Conservation (phyloP, 1,140 invertebrate species). For the Brachystomella parvula region DNA sequence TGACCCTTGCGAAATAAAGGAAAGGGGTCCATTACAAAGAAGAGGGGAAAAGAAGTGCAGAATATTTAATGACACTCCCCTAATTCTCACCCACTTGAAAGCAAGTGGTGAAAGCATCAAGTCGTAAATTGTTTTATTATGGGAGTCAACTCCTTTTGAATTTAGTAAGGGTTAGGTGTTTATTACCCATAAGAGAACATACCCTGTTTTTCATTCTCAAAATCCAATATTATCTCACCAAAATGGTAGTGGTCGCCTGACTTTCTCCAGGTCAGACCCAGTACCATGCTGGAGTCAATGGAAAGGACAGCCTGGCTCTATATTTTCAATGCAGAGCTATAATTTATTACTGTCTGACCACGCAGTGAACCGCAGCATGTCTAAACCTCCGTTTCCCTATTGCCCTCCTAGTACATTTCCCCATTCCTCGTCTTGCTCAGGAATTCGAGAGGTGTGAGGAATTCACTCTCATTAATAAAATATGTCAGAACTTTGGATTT, state of each 20-base stretch:
- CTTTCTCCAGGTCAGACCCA: no score
- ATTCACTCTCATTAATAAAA: constrained; percentile 8
- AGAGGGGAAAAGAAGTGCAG: neutral
- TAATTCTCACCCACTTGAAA: no score
- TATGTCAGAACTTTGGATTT: neutral
- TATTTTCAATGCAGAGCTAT: neutral
- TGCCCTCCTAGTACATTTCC: neutral
- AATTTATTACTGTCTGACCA: neutral
- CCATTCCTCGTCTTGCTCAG: neutral
- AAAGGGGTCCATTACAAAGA: neutral
- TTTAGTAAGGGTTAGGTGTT: no score
- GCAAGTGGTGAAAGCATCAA: no score
- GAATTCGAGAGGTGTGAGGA: neutral
- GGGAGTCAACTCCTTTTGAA: no score
- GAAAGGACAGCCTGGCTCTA: neutral
- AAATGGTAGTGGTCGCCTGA: no score
- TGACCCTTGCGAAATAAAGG: neutral
- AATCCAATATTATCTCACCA: no score
- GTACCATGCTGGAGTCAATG: neutral
- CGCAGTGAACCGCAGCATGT: neutral
- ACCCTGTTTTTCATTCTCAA: no score
- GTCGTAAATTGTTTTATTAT: no score
- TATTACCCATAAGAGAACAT: no score
- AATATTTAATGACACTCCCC: neutral
- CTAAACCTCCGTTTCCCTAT: neutral